Percentiles rank a stretch among this genome's conserved stretches.
Evolutionary conservation across 2,888 invertebrate genomes (phyloP).

Genomic region (Lycia hirtaria): DNA sequence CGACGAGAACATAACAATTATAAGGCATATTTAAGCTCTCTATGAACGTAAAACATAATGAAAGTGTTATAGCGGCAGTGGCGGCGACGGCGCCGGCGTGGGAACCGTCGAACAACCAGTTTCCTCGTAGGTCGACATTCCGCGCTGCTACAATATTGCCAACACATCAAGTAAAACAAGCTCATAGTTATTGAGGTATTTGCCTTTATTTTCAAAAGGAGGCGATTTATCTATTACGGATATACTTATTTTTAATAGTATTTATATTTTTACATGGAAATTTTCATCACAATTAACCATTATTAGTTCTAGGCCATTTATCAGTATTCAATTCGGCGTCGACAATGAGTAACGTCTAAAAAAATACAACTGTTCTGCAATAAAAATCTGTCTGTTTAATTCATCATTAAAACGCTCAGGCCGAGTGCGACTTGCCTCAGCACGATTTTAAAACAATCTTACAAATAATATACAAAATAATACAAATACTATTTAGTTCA

Average conservation of each 20-base stretch:
- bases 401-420: slow-evolving; percentile 66
- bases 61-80: slow-evolving; percentile 5
- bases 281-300: slow-evolving; percentile 81
- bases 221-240: slow-evolving; percentile 82
- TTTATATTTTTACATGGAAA: slow-evolving; percentile 85
- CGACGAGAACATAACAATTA: neutral
- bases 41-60: slow-evolving; percentile 11
- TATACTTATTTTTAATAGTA: slow-evolving; percentile 81
- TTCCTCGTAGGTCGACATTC: slow-evolving; percentile 7
- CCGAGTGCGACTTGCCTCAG: slow-evolving; percentile 48
- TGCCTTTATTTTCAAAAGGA: slow-evolving; percentile 82
- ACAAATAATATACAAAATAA: slow-evolving; percentile 85
- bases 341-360: slow-evolving; percentile 78
- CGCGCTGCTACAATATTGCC: slow-evolving; percentile 19
- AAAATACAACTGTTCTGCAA: slow-evolving; percentile 82
- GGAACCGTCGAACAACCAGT: slow-evolving; percentile 12
- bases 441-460: slow-evolving; percentile 75
- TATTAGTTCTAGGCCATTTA: slow-evolving; percentile 80
- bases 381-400: slow-evolving; percentile 65
- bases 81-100: slow-evolving; percentile 11
- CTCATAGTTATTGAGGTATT: slow-evolving; percentile 80
- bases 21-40: neutral
- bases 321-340: slow-evolving; percentile 77
- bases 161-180: slow-evolving; percentile 68
- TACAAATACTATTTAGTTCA: slow-evolving; percentile 80